These are phyloP conservation scores for Bagarius yarrelli DNA, from an alignment of 2,113 vertebrate species.

Conservation along the genomic window DNA sequence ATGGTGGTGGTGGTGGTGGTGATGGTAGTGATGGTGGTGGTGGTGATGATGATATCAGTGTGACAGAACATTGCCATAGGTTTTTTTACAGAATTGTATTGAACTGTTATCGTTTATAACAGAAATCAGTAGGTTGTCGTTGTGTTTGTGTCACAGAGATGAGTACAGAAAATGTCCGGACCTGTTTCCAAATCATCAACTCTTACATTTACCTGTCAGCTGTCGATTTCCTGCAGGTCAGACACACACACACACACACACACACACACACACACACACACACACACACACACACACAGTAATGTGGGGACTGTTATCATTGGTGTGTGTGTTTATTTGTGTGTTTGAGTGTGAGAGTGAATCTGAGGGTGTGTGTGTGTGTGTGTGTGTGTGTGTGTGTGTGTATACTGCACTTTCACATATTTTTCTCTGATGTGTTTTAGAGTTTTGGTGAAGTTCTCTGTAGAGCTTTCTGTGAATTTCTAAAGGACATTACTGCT, in stretches of 20 bases:
- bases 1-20: too few species aligned
- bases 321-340: not conserved
- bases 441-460: conserved; percentile 86
- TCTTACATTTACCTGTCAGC: conserved; percentile 90
- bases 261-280: not conserved
- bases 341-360: not conserved
- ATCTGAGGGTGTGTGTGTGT: not conserved
- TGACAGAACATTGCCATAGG: not conserved
- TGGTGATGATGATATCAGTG: not conserved
- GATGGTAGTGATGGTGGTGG: too few species aligned
- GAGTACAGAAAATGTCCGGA: conserved; percentile 91
- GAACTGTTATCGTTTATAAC: too few species aligned
- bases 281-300: not conserved
- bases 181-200: conserved; percentile 95
- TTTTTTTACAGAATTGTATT: not conserved
- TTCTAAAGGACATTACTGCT: conserved; percentile 88
- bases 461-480: conserved; percentile 86
- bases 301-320: not conserved
- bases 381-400: not conserved
- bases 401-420: not conserved
- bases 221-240: conserved; percentile 93
- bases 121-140: not conserved
- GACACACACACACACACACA: not conserved
- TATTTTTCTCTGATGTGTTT: too few species aligned
- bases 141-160: conserved; percentile 71